Base-by-base conservation (phyloP, 2,113 vertebrate species). In the Galbula dea region DNA sequence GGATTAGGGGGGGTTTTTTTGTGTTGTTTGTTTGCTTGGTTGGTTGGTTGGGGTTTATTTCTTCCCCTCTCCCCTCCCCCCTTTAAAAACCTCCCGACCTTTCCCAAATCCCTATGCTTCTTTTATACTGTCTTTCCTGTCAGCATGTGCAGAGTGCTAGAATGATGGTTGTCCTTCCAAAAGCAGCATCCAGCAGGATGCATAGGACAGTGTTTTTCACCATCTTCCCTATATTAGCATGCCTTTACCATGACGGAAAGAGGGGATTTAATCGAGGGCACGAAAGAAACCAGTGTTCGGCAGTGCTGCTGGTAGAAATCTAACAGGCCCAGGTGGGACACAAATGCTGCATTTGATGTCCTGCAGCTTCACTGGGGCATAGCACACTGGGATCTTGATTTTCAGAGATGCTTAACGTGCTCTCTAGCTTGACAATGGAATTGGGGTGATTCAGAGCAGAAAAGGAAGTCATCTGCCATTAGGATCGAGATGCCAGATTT, bases 101-200 rank as follows among this genome's bases (percentile, higher is more conserved):
- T 45, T 24, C 5, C 34, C 41, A 34, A 9, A 51, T 37, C 46
- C 13, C 11, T 37, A 12, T 65, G 65, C 13, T 21, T 51, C 11
- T 21, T 12, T 52, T 29, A 23, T 1, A 0, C 29, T n/a, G 59
- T 32, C 8, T 2, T 43, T 43, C 29, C 2, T 1, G n/a, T 71
- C 14, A 12, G 24, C 41, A 6, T 52, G 61, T 32, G 19, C 57
- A 11, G 72, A 41, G 51, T 23, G 49, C 37, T 41, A 5, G 52
- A n/a, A 32, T n/a, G 52, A 36, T 36, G 45, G 29, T 73, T 5
- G 2, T 57, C 55, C 11, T 37, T 69, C 78, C 43, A n/a, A 76
- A 59, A 87, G 89, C 37, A 45, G 30, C 75, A 69, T 83, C 85
- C 63, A 19, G n/a, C 19, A 48, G 68, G 51, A 51, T 58, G 58